Evolutionary conservation across 2,113 vertebrate genomes (phyloP).

Genomic region (Zosterops borbonicus): DNA sequence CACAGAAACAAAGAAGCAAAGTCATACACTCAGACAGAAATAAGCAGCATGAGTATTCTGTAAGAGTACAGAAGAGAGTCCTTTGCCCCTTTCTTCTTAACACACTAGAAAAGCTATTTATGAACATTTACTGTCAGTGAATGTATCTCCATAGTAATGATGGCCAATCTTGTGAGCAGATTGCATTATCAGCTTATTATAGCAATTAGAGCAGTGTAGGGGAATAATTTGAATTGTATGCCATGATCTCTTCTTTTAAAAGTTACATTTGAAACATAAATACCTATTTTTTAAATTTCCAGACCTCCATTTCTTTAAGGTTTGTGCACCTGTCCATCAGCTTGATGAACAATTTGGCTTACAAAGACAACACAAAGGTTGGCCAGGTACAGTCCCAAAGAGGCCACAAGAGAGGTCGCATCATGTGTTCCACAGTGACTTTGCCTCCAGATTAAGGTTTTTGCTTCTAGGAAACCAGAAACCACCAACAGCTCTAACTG

Average conservation of each 20-base stretch:
- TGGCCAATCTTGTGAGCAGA: background rate
- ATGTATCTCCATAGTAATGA: conserved; percentile 27
- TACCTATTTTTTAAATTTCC: background rate
- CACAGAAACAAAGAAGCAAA: background rate
- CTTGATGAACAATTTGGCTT: background rate
- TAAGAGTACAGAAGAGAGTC: background rate
- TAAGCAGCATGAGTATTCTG: background rate
- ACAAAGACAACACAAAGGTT: background rate
- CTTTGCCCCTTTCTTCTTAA: background rate
- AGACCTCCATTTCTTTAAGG: background rate
- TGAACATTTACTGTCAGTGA: conserved; percentile 8
- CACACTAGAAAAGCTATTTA: background rate
- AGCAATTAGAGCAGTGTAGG: background rate
- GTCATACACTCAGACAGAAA: background rate
- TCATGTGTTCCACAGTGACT: background rate
- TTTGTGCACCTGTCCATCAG: background rate
- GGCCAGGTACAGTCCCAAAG: background rate
- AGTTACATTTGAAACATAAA: background rate
- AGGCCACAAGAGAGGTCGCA: background rate
- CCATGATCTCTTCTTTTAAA: background rate
- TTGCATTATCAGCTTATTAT: conserved; percentile 2
- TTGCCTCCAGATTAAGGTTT: background rate
- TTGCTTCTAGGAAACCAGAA: background rate
- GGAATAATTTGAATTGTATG: background rate
- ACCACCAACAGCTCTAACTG: background rate